Evolutionary conservation across 2,797 vertebrate species (phyloP).

Genomic region (Xenentodon cancila): DNA sequence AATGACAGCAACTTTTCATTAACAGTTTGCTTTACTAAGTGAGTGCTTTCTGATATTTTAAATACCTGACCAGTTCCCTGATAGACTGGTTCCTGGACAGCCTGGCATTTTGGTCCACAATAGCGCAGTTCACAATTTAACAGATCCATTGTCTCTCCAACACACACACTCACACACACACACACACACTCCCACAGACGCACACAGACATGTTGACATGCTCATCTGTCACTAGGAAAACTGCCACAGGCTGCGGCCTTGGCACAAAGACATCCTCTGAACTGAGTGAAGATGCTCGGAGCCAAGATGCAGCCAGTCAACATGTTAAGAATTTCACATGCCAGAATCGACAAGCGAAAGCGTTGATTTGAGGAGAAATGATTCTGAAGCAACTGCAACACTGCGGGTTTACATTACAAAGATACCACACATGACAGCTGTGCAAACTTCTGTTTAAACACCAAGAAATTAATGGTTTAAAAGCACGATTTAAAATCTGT

Average conservation of each 20-base stretch:
- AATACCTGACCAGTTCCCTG: constrained; percentile 40
- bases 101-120: constrained; percentile 49
- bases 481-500: not conserved
- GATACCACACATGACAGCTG: constrained; percentile 33
- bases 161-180: constrained; percentile 25
- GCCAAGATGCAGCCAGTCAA: constrained; percentile 84
- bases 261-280: constrained; percentile 83
- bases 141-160: constrained; percentile 69
- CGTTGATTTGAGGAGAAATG: constrained; percentile 79
- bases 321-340: constrained; percentile 83
- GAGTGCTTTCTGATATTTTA: too few species aligned
- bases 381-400: constrained; percentile 70
- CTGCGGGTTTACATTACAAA: constrained; percentile 37
- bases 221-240: constrained; percentile 85
- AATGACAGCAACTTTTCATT: too few species aligned
- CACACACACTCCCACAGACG: constrained; percentile 29
- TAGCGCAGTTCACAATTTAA: constrained; percentile 69
- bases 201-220: constrained; percentile 79
- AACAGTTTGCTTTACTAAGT: too few species aligned
- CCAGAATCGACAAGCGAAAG: constrained; percentile 79
- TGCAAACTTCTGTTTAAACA: constrained; percentile 14
- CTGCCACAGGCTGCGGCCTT: constrained; percentile 83
- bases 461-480: not conserved
- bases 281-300: constrained; percentile 81
- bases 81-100: constrained; percentile 44